These are phyloP conservation scores for Virgularia gustaviana DNA, from an alignment of 92 coral and sea anemone genomes.

Conservation along the genomic window DNA sequence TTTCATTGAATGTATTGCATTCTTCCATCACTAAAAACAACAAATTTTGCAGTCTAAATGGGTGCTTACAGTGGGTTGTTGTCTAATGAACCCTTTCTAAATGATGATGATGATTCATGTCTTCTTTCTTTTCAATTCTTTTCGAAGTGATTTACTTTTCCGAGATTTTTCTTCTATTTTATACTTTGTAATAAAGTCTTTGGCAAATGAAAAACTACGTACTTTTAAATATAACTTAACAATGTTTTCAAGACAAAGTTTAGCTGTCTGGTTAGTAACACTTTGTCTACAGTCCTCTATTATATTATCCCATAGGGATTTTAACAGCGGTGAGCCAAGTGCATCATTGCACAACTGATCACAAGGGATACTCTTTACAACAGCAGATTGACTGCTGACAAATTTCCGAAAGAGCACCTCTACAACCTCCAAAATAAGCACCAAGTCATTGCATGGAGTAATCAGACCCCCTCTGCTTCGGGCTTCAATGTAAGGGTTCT, in stretches of 20 bases:
- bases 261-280: neutral
- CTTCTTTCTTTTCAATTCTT: neutral
- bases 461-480: constrained; percentile 15
- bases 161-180: constrained; percentile 1
- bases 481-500: constrained; percentile 9
- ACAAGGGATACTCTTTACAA: constrained; percentile 15
- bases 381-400: neutral
- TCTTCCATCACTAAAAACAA: too few relatives aligned
- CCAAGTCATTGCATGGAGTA: constrained; percentile 1
- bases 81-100: neutral
- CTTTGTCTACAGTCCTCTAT: neutral
- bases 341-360: constrained; percentile 19
- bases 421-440: constrained; percentile 5
- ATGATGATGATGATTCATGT: too few relatives aligned
- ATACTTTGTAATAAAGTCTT: neutral
- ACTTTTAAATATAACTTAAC: neutral
- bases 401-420: neutral
- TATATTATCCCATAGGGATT: neutral
- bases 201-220: neutral
- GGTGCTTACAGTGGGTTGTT: neutral
- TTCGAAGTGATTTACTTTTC: neutral
- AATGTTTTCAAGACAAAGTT: neutral
- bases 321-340: constrained; percentile 13
- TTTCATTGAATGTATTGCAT: too few relatives aligned
- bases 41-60: neutral